phyloP scores from a whole-genome alignment of 1,140 invertebrate species.

The Octopus sinensis region DNA sequence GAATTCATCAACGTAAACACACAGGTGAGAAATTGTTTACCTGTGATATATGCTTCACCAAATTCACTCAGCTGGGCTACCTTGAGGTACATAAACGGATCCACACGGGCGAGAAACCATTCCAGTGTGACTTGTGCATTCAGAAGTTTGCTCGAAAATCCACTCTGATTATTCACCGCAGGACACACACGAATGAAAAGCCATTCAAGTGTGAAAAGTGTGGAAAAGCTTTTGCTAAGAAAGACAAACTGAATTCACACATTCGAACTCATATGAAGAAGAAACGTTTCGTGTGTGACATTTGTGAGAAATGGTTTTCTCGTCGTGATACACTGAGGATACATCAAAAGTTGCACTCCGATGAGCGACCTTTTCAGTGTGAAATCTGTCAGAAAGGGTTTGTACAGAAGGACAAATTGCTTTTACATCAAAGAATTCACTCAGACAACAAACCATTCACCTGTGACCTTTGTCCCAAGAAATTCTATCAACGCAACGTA shows the following conservation, averaged over 20 bases:
- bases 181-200: conserved; percentile 28
- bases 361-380: conserved; percentile 72
- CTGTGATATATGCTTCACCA: conserved; percentile 49
- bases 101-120: conserved; percentile 56
- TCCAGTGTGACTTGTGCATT: conserved; percentile 28
- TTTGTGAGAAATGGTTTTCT: conserved; percentile 80
- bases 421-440: conserved; percentile 26
- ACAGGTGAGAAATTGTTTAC: conserved; percentile 57
- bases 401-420: conserved; percentile 21
- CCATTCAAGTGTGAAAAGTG: conserved; percentile 65
- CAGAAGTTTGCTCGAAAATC: conserved; percentile 22
- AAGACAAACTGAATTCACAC: conserved; percentile 67
- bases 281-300: conserved; percentile 67
- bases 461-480: conserved; percentile 61
- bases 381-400: conserved; percentile 31
- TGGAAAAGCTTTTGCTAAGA: conserved; percentile 57
- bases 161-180: conserved; percentile 48
- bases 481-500: conserved; percentile 20
- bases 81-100: conserved; percentile 57
- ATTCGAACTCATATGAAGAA: conserved; percentile 65
- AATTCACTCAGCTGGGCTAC: conserved; percentile 54
- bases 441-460: conserved; percentile 67
- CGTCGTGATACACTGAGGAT: conserved; percentile 87
- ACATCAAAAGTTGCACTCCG: conserved; percentile 87
- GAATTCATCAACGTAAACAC: conserved; percentile 47